These are phyloP conservation scores for Apodemia zela DNA, from an alignment of 2,888 invertebrate genomes.

Conservation along the genomic window DNA sequence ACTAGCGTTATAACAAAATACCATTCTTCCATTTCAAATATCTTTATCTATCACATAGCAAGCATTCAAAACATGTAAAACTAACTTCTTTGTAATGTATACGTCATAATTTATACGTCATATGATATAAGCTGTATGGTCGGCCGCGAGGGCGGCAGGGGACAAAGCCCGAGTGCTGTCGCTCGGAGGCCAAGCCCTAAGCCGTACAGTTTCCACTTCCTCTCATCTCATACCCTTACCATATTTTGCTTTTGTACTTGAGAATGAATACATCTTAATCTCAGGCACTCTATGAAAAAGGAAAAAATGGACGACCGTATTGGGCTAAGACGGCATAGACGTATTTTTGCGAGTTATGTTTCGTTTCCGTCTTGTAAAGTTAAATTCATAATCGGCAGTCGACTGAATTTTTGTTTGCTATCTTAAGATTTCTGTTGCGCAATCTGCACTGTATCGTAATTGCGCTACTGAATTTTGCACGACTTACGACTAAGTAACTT, in stretches of 20 bases:
- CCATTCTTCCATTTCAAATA: neutral
- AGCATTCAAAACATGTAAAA: neutral
- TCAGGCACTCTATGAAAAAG: neutral
- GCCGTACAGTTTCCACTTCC: constrained; percentile 29
- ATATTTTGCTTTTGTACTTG: constrained; percentile 7
- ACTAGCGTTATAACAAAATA: neutral
- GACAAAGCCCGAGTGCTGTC: constrained; percentile 28
- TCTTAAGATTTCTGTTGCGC: too few species aligned
- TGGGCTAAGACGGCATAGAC: neutral
- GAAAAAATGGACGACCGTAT: neutral
- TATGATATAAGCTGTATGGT: constrained; percentile 9
- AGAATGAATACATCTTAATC: constrained; percentile 5
- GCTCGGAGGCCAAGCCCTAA: constrained; percentile 29
- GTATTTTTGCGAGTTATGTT: neutral
- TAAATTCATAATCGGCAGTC: too few species aligned
- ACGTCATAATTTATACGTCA: too few species aligned
- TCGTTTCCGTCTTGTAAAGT: too few species aligned
- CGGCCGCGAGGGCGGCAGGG: constrained; percentile 24
- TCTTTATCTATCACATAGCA: neutral
- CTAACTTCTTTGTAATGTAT: constrained; percentile 5
- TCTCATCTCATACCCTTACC: constrained; percentile 21
- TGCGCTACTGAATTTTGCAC: too few species aligned
- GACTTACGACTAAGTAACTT: too few species aligned
- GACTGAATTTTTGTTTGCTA: too few species aligned
- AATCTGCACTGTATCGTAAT: too few species aligned